A percentile compares a stretch with the other conserved stretches of the same genome.
Conservation (phyloP, 2,797 vertebrate genomes). For the Poeciliopsis presidionis region DNA sequence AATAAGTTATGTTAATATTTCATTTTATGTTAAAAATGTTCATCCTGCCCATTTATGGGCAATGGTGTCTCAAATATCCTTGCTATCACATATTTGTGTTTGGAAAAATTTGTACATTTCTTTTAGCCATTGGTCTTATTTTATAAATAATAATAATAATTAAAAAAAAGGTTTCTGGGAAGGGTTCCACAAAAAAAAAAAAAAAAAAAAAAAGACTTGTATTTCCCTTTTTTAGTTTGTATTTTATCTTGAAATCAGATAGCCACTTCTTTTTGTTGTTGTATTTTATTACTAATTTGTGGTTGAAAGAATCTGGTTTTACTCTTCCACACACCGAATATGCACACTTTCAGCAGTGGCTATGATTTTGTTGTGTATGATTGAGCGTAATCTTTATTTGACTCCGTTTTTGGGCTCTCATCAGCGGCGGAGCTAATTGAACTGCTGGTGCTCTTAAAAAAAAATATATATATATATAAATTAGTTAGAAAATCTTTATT, state of each 20-base stretch:
- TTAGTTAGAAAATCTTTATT: constrained; percentile 33
- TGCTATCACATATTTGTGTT: neutral
- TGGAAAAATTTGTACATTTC: neutral
- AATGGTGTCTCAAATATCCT: neutral
- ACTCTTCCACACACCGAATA: neutral
- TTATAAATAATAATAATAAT: neutral
- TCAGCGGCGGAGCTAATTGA: constrained; percentile 43
- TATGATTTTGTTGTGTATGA: constrained; percentile 23
- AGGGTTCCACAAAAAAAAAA: neutral
- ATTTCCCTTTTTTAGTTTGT: neutral
- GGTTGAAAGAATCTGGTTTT: neutral
- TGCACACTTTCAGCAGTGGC: constrained; percentile 35
- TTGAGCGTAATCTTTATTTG: constrained; percentile 32
- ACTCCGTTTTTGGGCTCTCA: constrained; percentile 35
- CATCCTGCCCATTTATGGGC: neutral
- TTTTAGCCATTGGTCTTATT: neutral
- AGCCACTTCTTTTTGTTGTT: neutral
- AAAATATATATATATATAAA: constrained; percentile 51
- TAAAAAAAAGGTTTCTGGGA: neutral
- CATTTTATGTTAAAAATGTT: neutral
- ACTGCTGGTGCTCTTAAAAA: constrained; percentile 62
- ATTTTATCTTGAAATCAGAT: neutral
- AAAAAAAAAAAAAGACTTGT: neutral
- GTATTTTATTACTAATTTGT: neutral
- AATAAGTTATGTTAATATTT: neutral